Evolutionary conservation across 2,113 vertebrate genomes (phyloP), one percentile per base, ranked within the genome.

Genomic region (Equus przewalskii): DNA sequence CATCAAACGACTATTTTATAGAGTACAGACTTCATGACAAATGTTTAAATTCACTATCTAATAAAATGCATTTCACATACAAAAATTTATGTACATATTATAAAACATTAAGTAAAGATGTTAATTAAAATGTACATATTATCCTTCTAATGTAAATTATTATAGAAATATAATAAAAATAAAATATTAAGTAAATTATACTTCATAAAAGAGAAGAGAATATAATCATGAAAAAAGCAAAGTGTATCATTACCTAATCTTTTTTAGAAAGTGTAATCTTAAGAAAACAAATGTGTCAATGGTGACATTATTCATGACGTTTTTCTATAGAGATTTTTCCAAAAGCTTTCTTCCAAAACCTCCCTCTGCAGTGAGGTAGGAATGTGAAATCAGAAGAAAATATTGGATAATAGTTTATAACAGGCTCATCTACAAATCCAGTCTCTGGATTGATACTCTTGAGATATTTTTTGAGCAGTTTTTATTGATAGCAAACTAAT

Each of bases 401-500:
- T 73, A 56, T 79, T 93, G n/a, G 54, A 76, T 87, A 15, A 24
- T 70, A 81, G 49, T 80, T 89, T 79, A 12, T 76, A 76, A 72
- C 19, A 94, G 30, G 51, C 12, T 89, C 7, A 92, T 81, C 4
- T 64, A 69, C 26, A 97, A 62, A 81, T 89, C 51, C 28, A 19
- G 5, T 81, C 13, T 94, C 54, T 94, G 80, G 60, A 96, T 89
- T 76, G 67, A 78, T 89, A 69, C 15, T 81, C 12, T 97, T 81
- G 62, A 89, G 79, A 30, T 86, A 85, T 62, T 96, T 95, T 96
- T 96, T 94, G 75, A 95, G 67, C 4, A 79, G 18, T 79, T 67
- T 91, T 92, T 89, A 62, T 76, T 91, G 36, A 81, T 81, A 69
- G 30, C 28, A 87, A 65, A 41, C 56, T 78, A 41, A 69, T 97